Evolutionary conservation across 2,113 vertebrate species (phyloP), one percentile per base, ranked within the genome.

Genomic region (Sceloporus tristichus): DNA sequence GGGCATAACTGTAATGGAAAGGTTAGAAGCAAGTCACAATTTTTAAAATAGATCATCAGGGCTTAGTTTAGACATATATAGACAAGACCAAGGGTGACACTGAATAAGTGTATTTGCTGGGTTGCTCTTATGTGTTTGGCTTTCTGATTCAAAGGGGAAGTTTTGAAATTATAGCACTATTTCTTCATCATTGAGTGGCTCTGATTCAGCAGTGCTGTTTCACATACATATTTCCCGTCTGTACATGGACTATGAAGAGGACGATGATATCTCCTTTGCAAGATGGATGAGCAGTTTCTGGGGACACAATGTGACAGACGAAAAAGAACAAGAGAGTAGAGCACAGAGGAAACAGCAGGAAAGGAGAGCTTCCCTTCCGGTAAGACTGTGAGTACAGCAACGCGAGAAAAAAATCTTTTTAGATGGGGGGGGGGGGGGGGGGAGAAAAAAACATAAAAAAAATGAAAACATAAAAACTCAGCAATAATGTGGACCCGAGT

Each of bases 281-380:
- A 99, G 98, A 91, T 99, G 98, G 98, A 99, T 99, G 98, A 99
- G 98, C 93, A 99, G 98, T 89, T 99, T 98, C 95, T 99, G 98
- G 98, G 98, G 98, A 66, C 98, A 99, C 84, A 98, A 95, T 66
- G 95, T 96, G 78, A 95, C 96, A 0, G 92, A 96, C 2, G 97
- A 97, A 71, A 92, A 93, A 7, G 91, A 96, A 89, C 97, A 96
- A 86, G 97, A 97, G 13, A 91, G 95, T 56, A 97, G 96, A 92
- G 90, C 95, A 89, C 96, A 97, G 79, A 97, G 96, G 94, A 97
- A 96, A 90, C 94, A 82, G 76, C 91, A 96, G 71, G 96, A 97
- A 85, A 97, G 98, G 87, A 97, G 98, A 90, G 97, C 98, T 74
- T 99, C 98, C 2, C 97, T 99, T n/a, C 96, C 97, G 97, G 98